Percentiles rank a stretch among this genome's conserved stretches.
Evolutionary conservation across 2,888 invertebrate genomes (phyloP).

Genomic region (Cheilosia scutellata): DNA sequence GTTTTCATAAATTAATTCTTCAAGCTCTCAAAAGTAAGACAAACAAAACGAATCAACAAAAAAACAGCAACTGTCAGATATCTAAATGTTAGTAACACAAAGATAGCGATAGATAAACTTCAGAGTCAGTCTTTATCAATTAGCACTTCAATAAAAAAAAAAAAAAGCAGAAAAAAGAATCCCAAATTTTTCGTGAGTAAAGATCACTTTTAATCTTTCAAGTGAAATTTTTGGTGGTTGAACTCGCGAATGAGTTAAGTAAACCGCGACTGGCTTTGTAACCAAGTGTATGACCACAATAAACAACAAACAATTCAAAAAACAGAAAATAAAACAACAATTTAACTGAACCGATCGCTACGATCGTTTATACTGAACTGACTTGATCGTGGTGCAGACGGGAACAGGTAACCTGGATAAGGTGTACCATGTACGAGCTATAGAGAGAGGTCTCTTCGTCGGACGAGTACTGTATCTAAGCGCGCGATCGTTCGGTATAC

Average conservation of each 20-base stretch:
- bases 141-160: conserved; percentile 63
- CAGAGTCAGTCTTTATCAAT: conserved; percentile 60
- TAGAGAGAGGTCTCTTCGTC: conserved; percentile 68
- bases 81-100: conserved; percentile 44
- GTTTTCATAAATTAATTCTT: conserved; percentile 47
- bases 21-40: conserved; percentile 16
- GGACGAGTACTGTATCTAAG: conserved; percentile 68
- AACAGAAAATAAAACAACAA: conserved; percentile 18
- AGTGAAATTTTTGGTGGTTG: conserved; percentile 48
- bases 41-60: conserved; percentile 24
- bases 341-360: conserved; percentile 62
- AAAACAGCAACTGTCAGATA: conserved; percentile 46
- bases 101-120: conserved; percentile 61
- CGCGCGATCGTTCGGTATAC: conserved; percentile 72
- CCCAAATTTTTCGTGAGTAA: conserved; percentile 10
- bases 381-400: conserved; percentile 73
- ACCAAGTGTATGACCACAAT: conserved; percentile 60
- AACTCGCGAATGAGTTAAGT: conserved; percentile 66
- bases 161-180: conserved; percentile 31
- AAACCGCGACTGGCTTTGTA: conserved; percentile 46
- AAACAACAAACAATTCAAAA: conserved; percentile 30
- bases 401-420: conserved; percentile 76
- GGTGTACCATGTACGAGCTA: conserved; percentile 42
- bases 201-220: conserved; percentile 63
- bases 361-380: conserved; percentile 73